A percentile compares a stretch with the other conserved stretches of the same genome.
phyloP scores from a whole-genome alignment of 2,797 vertebrate genomes.

The Poeciliopsis presidionis region DNA sequence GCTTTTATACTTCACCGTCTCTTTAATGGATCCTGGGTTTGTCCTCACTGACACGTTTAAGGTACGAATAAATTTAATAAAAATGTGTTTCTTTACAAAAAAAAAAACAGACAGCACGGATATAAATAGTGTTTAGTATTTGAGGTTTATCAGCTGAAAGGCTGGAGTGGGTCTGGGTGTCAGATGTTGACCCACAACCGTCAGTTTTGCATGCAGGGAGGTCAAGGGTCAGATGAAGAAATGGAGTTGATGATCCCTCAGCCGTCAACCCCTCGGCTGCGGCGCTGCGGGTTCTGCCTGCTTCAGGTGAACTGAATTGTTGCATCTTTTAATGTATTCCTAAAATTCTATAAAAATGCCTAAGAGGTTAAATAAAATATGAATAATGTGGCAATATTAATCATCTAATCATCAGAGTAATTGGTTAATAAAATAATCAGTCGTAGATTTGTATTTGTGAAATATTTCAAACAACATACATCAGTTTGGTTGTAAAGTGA shows the following conservation, averaged over 20 bases:
- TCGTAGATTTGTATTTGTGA: neutral
- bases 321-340: too few species aligned
- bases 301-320: slow-evolving; percentile 81
- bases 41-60: slow-evolving; percentile 77
- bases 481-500: neutral
- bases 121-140: neutral
- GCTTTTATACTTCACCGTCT: slow-evolving; percentile 88
- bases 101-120: neutral
- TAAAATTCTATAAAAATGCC: too few species aligned
- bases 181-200: slow-evolving; percentile 21
- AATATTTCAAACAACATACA: neutral
- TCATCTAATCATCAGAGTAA: too few species aligned
- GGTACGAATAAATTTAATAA: slow-evolving; percentile 64
- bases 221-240: slow-evolving; percentile 72
- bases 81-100: neutral
- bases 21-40: slow-evolving; percentile 95
- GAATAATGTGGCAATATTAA: too few species aligned
- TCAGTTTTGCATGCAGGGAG: slow-evolving; percentile 28
- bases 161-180: neutral
- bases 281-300: slow-evolving; percentile 89
- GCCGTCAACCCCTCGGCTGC: slow-evolving; percentile 64
- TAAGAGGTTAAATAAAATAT: too few species aligned
- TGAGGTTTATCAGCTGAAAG: neutral
- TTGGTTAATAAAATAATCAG: too few species aligned
- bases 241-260: slow-evolving; percentile 75